Base-by-base conservation (phyloP, 2,113 vertebrate genomes). In the Uria lomvia region DNA sequence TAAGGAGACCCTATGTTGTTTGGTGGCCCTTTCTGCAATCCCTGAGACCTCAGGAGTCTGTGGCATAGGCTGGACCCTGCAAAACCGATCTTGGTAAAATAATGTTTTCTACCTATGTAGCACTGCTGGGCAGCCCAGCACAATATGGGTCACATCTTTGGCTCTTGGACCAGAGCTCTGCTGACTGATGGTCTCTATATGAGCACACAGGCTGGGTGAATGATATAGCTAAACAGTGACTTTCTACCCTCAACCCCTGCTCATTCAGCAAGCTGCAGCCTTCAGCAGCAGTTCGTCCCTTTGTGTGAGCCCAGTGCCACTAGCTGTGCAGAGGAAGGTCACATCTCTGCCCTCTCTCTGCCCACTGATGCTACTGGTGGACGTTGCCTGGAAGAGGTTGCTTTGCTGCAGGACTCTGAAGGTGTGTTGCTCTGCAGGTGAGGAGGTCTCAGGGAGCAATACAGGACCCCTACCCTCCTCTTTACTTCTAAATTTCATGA, bases 141-240 rank as follows among this genome's bases (percentile, higher is more conserved):
- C n/a, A 52, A 43, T 5, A 47, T 2, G 13, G 19, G 19, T 27
- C 38, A 20, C 24, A 45, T 34, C 42, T 80, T 14, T 73, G 83
- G 52, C 67, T 91, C 24, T 7, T 59, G 73, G 43, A 47, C 14
- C 52, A 86, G 26, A 36, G 50, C 36, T 92, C 75, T 82, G 55
- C 42, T 80, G 62, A 30, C 9, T n/a, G 52, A 21, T 3, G 4
- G 20, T 21, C 24, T 56, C 38, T 62, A 42, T 18, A 4, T 2
- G 16, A 72, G 21, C 11, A 23, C 5, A 12, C 30, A 29, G 45
- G 7, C 23, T 76, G 86, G 36, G 13, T 58, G 68, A 71, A 29
- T 0, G 0, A 45, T 5, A 23, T 8, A 12, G n/a, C 32, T 53
- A 12, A 68, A 36, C 14, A 29, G 9, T 8, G 24, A 52, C 56